Evolutionary conservation across 1,140 invertebrate species (phyloP).

Genomic region (Drosophila orosa): DNA sequence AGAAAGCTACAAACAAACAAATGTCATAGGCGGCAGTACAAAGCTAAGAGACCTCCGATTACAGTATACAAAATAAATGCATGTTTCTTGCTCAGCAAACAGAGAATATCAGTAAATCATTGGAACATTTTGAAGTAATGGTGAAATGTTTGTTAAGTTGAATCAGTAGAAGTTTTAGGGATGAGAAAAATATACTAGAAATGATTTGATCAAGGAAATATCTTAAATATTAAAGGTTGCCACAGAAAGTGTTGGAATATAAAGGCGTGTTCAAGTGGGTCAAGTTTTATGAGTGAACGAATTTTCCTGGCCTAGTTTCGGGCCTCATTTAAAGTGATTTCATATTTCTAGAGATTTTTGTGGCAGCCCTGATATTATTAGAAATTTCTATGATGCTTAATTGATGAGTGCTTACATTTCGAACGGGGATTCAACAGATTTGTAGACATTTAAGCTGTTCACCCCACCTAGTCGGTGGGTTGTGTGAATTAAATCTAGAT

Average conservation of each 20-base stretch:
- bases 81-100: constrained; percentile 27
- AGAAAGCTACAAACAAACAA: constrained; percentile 2
- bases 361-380: too few species aligned
- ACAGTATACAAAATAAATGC: not conserved
- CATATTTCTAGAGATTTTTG: not conserved
- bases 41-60: constrained; percentile 39
- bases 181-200: not conserved
- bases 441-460: constrained; percentile 33
- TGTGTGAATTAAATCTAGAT: constrained; percentile 21
- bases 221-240: not conserved
- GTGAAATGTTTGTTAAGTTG: constrained; percentile 40
- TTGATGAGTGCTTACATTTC: not conserved
- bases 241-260: not conserved
- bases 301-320: not conserved
- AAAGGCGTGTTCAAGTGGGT: not conserved
- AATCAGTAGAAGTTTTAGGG: constrained; percentile 13
- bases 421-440: constrained; percentile 16
- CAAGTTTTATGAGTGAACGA: not conserved
- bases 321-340: not conserved
- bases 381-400: not conserved
- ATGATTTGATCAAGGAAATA: not conserved
- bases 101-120: constrained; percentile 20
- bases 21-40: constrained; percentile 36
- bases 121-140: constrained; percentile 26
- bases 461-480: constrained; percentile 23